phyloP scores from a whole-genome alignment of 2,888 invertebrate species.

The Eilema caniola region DNA sequence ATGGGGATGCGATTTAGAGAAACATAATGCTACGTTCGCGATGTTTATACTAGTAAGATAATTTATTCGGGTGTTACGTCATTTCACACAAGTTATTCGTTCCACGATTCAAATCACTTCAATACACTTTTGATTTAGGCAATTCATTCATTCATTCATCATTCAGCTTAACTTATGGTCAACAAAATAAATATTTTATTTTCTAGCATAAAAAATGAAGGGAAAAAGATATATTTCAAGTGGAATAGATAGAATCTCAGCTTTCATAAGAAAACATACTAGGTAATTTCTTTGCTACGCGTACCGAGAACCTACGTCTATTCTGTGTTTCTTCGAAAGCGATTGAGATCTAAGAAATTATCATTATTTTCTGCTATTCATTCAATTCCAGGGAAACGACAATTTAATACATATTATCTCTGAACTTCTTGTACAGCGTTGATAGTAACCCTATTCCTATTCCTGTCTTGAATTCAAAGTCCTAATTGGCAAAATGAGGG shows the following conservation, averaged over 20 bases:
- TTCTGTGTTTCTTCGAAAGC: background rate
- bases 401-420: background rate
- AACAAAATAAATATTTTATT: no score
- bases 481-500: no score
- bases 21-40: background rate
- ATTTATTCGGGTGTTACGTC: no score
- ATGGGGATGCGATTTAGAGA: background rate
- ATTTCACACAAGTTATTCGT: no score
- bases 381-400: background rate
- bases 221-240: no score
- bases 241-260: no score
- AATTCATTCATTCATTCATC: no score
- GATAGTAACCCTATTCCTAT: background rate
- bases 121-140: no score
- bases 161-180: no score
- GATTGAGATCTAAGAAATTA: background rate
- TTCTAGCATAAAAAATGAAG: no score
- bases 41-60: background rate
- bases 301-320: background rate
- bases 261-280: background rate
- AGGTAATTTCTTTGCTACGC: background rate
- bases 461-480: no score
- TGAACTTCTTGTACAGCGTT: background rate
- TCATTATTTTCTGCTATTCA: background rate
- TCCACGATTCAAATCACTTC: no score